Evolutionary conservation across 2,113 vertebrate species (phyloP), one percentile per base, ranked within the genome.

Genomic region (Galbula dea): DNA sequence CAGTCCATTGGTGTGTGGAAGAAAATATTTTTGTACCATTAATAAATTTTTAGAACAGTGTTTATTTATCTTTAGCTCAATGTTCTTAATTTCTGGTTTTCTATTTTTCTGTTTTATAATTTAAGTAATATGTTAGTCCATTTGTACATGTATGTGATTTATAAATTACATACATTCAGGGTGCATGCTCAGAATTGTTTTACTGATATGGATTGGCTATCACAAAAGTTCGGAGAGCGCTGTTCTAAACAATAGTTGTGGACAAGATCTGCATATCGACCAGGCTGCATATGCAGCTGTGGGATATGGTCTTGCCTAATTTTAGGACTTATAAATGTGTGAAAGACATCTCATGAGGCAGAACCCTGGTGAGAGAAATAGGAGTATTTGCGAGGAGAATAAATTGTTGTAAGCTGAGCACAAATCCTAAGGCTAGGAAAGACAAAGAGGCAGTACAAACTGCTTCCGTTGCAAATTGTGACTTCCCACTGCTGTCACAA

Each of bases 201-300:
- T 30, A 26, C 8, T 49, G 15, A 3, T 52, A 7, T 0, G 0
- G 3, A 19, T 71, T 71, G 5, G 2, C 0, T 2, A 3, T 45
- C 14, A 19, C 48, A 63, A 2, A 68, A 62, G 12, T 72, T 63
- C 46, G 29, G 36, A 49, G 68, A 54, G 10, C 3, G 2, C 17
- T 0, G 3, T 34, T 78, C 36, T 37, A 61, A 59, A 43, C 20
- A 24, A 11, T 7, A 45, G 24, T 29, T 72, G 24, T 45, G 32
- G 49, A 34, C 20, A 68, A 34, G 36, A 27, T n/a, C n/a, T 71
- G 39, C 2, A 0, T 65, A 24, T 66, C 2, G 0, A 57, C 21
- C 14, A 59, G 24, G n/a, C 55, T 91, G 41, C 51, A 30, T 5
- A 0, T 4, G 45, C 15, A 62, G 24, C 46, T 78, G 37, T 49